Evolutionary conservation across 2,888 invertebrate species (phyloP).

Genomic region (Sturmia bella): DNA sequence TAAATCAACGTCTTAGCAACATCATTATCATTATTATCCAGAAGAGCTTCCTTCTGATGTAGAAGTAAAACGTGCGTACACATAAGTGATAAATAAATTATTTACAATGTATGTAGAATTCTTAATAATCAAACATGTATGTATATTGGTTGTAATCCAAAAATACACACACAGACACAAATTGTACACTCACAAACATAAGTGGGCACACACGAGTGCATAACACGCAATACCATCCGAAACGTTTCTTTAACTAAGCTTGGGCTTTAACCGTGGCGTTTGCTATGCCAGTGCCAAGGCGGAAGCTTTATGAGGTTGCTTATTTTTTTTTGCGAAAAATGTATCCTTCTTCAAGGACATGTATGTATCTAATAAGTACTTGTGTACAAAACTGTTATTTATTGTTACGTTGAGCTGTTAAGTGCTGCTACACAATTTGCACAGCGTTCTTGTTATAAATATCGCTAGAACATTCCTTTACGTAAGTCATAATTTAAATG

Average conservation of each 20-base stretch:
- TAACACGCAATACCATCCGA: no score
- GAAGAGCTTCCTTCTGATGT: slow-evolving; percentile 9
- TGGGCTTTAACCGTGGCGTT: no score
- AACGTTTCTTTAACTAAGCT: no score
- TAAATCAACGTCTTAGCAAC: no score
- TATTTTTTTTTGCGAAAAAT: background rate
- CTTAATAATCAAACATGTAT: background rate
- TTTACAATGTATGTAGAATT: background rate
- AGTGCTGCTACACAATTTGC: background rate
- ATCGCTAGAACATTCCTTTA: slow-evolving; percentile 6
- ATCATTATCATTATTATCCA: no score
- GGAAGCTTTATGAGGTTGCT: no score
- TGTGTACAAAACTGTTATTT: slow-evolving; percentile 21
- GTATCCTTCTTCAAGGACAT: slow-evolving; percentile 28
- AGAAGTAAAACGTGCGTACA: background rate
- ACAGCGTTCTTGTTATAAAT: background rate
- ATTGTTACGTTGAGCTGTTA: slow-evolving; percentile 13
- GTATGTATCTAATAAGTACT: background rate
- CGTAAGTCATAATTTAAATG: slow-evolving; percentile 25
- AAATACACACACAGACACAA: background rate
- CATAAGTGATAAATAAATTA: background rate
- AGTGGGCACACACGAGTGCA: no score
- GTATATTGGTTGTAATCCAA: background rate
- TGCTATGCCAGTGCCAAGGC: no score
- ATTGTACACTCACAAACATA: no score